Evolutionary conservation across 2,113 vertebrate genomes (phyloP), one percentile per base, ranked within the genome.

Genomic region (Manacus vitellinus): DNA sequence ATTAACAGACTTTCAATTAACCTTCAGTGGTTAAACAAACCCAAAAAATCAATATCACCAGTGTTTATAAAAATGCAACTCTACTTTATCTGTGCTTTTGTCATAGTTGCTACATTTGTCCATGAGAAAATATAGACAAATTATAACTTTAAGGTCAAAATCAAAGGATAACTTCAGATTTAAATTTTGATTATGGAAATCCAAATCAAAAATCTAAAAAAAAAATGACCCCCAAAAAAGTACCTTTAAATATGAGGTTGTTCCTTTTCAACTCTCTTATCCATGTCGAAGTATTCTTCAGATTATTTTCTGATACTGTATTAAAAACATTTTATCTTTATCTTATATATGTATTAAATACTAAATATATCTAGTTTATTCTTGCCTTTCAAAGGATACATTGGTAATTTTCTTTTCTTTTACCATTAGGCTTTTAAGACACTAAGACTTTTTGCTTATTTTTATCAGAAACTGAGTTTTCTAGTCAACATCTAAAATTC

Each of bases 381-480:
- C 27, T 84, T 88, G 13, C n/a, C 17, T 86, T 77, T 86, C 35
- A 74, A 75, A 68, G 49, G n/a, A 27, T 43, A 27, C 14, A 17
- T 22, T 35, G 14, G 4, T 82, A 62, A 28, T 88, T 76, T 63
- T 7, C 27, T 28, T 23, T 35, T 31, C 46, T 65, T 71, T 52
- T 35, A 56, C 12, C 9, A 20, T 54, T 68, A 55, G 13, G 2
- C 12, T 86, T 95, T 78, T 88, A 86, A 76, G 61, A 35, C 19
- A 47, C 3, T 39, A 51, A 65, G n/a, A 63, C 1, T 18, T 94
- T 46, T 74, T 58, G 12, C 8, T 24, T 58, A 44, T 74, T 91
- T 79, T 95, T 58, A 44, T 44, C 49, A 80, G 46, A 85, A 86
- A 37, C 3, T 62, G 14, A 54, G 22, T 9, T 91, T 94, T 92